Evolutionary conservation across 2,797 vertebrate species (phyloP).

Genomic region (Pelodytes ibericus): DNA sequence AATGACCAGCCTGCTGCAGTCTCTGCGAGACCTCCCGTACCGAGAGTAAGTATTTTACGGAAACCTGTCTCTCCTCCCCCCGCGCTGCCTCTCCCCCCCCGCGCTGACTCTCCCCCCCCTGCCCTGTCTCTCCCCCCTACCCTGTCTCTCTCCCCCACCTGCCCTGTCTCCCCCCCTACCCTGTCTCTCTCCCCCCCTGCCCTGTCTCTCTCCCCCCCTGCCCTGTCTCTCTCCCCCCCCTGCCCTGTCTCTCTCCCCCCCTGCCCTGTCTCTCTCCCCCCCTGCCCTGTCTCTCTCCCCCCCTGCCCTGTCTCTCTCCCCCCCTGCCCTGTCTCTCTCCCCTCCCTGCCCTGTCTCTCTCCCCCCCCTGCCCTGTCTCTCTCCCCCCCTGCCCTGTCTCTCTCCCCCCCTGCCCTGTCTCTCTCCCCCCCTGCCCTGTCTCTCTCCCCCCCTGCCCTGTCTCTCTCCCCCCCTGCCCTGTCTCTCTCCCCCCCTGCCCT

Average conservation of each 20-base stretch:
- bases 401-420: no score
- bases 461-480: neutral
- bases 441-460: neutral
- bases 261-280: neutral
- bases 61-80: neutral
- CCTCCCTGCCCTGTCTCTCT: neutral
- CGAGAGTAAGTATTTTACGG: no score
- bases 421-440: neutral
- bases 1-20: neutral
- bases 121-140: no score
- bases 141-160: neutral
- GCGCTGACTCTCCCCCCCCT: neutral
- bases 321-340: neutral
- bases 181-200: neutral
- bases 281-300: no score
- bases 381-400: neutral
- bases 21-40: accelerated
- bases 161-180: neutral
- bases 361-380: no score
- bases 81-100: neutral
- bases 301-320: neutral
- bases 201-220: neutral
- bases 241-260: no score
- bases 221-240: neutral
- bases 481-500: neutral